Percentiles rank a stretch among this genome's conserved stretches.
phyloP scores from a whole-genome alignment of 2,113 vertebrate genomes.

The Grantiella picta region DNA sequence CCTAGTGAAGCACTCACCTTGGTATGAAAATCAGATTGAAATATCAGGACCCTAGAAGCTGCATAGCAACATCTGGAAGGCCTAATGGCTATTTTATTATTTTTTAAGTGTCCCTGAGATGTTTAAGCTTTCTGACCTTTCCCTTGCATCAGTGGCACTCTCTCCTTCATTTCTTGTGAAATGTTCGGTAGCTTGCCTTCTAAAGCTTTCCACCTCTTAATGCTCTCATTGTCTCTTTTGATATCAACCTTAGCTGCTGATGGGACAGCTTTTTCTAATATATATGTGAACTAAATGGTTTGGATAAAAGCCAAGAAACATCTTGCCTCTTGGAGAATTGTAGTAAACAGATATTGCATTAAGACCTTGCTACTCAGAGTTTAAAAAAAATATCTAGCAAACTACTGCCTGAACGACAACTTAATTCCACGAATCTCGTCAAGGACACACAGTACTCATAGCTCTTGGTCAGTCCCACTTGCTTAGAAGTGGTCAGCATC shows the following conservation, averaged over 20 bases:
- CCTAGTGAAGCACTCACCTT: rapidly evolving
- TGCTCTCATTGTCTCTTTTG: slow-evolving; percentile 46
- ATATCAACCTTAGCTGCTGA: slow-evolving; percentile 47
- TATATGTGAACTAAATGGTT: slow-evolving; percentile 42
- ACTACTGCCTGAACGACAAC: not conserved
- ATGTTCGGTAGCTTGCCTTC: slow-evolving; percentile 43
- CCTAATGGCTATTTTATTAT: not conserved
- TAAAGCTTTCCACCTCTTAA: slow-evolving; percentile 40
- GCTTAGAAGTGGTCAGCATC: not conserved
- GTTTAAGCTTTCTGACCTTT: slow-evolving; percentile 33
- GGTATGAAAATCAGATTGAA: not conserved
- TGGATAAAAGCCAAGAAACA: slow-evolving; percentile 49
- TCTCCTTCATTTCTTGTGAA: slow-evolving; percentile 1
- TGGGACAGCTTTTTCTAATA: slow-evolving; percentile 51
- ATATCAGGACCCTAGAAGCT: not conserved
- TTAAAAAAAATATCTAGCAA: not conserved
- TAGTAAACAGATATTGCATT: slow-evolving; percentile 47
- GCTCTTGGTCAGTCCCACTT: not conserved
- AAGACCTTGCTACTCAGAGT: not conserved
- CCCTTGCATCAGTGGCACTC: not conserved
- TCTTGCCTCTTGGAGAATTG: slow-evolving; percentile 1
- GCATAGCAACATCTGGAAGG: not conserved
- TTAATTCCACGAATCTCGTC: not conserved
- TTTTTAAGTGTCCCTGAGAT: not conserved
- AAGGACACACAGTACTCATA: not conserved